Base-by-base conservation (phyloP, 1,140 invertebrate species). In the Vanessa tameamea region DNA sequence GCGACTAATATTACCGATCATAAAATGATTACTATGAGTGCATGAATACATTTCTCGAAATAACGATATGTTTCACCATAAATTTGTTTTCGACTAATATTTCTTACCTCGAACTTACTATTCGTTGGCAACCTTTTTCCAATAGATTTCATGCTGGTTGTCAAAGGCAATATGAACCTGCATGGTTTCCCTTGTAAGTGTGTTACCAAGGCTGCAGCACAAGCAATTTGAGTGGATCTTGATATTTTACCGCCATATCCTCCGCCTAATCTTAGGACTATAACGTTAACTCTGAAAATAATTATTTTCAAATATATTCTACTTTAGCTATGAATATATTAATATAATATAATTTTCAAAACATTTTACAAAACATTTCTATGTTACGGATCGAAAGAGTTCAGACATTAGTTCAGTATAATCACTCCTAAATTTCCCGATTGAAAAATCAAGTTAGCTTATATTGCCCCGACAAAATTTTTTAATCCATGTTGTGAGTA, bases 141-240 rank as follows among this genome's bases (percentile, higher is more conserved):
- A 4, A 95, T 80, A 9, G 93, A 79, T 20, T 91, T 91, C 95
- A 96, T 96, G 77, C 95, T 96, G 16, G 94, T 94, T 79, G 95
- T 93, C 47, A 96, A 87, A 9, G 94, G 91, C 82, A 96, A 64
- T 12, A 93, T 80, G 69, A 93, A 87, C 66, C 91, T 82, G 31
- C 85, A 90, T 5, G 89, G 73, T 48, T 81, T 85, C 20, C 85
- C 79, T 50, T 81, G 76, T 20, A 87, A 76, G 31, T 87, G 76
- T 1, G 89, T 78, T 0, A 87, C 86, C 31, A 92, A 59, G 5
- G 90, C 88, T 14, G 86, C 79, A 5, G 89, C 79, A 37, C 84
- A 86, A 5, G 87, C 85, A 7, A 89, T 72, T 73, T 90, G 86
- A 8, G 69, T 16, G 7, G 80, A 64, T 47, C 90, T 77, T 3